Evolutionary conservation across 2,797 vertebrate genomes (phyloP), one percentile per base, ranked within the genome.

Genomic region (Pseudomugil gertrudae): DNA sequence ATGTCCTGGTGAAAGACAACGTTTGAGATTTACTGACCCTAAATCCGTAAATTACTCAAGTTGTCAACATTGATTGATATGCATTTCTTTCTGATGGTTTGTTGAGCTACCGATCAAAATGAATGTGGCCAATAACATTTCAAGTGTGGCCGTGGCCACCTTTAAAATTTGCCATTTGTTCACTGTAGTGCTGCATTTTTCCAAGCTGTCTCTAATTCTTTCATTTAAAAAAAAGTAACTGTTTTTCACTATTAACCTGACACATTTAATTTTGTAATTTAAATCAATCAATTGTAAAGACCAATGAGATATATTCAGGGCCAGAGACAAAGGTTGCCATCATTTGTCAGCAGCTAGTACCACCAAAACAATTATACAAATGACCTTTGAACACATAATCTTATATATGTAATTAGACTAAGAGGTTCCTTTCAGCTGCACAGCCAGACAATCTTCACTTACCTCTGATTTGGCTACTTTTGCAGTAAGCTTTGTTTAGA

Each of bases 301-400:
- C 48, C 79, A 83, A 54, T 78, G 75, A 89, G 90, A 92, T 92
- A 90, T 94, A 89, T 90, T 90, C 88, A 83, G 85, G 83, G 88
- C 78, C 52, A 66, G 83, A 87, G 90, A 94, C 92, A 90, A 89
- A 93, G 92, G 89, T 93, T 87, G 81, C 86, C 78, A 87, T 87
- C 86, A 87, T 92, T 92, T 84, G 76, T 83, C 84, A 76, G 89
- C 86, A 82, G 81, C 92, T 80, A 84, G 76, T 86, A 82, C 32
- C 2, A 89, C 80, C 73, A 87, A 94, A 94, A 94, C 91, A 94
- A 93, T 93, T 92, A 93, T 85, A 93, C 90, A 94, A 95, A 94
- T 92, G 91, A 94, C 92, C 92, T 93, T 90, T 92, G 89, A 87
- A 84, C 84, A 69, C 80, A 86, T 88, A 87, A 79, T 67, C 76